Evolutionary conservation across 2,113 vertebrate genomes (phyloP), one percentile per base, ranked within the genome.

Genomic region (Panthera leo): DNA sequence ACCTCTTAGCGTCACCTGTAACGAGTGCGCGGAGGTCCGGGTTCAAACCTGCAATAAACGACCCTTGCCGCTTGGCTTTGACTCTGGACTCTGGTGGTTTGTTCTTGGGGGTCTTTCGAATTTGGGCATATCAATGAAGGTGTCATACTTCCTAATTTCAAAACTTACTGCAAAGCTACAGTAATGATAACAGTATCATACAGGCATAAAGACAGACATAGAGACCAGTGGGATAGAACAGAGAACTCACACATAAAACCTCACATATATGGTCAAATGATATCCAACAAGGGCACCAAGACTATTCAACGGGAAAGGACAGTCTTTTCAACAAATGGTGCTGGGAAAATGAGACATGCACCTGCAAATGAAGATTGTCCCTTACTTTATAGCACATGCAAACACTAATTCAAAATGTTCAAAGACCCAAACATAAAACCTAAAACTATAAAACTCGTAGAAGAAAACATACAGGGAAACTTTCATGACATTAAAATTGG

Each of bases 261-360:
- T 36, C 21, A 70, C 34, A 78, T 21, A 34, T 16, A 51, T 5
- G 27, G 9, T 79, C 76, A 79, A 86, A 53, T 18, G 67, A 48
- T 92, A 63, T 84, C 78, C 12, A 4, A 70, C 48, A 91, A 51
- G 21, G 42, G 23, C 67, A 31, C 36, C 48, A 70, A 70, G 9
- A 86, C 55, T 42, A 65, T 75, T 79, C 7, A 70, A 79, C 14
- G 15, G 31, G n/a, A 78, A 95, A 85, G 51, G 45, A 51, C 18
- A 61, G 31, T 76, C 61, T 58, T 95, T 68, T 61, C 94, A 95
- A 95, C 80, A 91, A 85, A 85, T 15, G 23, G 51, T 48, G 34
- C 13, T 58, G 9, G 23, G 25, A 89, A 91, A 85, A 91, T 42
- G 78, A 75, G 61, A 70, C 78, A 80, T 45, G 25, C 48, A 70